Conservation (phyloP, 2,888 invertebrate species). For the Zaprionus bogoriensis region DNA sequence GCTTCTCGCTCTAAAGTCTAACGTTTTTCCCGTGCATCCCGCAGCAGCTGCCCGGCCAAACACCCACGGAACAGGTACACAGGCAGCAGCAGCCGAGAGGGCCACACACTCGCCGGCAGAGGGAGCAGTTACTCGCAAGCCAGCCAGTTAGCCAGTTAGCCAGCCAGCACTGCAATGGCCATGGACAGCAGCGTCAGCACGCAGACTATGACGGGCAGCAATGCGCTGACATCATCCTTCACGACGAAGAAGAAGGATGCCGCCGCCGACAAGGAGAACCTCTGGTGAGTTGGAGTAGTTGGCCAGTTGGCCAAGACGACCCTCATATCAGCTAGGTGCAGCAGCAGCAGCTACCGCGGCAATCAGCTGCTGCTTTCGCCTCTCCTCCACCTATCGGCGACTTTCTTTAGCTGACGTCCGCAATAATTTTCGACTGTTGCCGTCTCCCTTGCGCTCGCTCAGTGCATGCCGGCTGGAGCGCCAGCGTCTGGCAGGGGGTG, state of each 20-base stretch:
- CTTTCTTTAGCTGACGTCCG: constrained; percentile 69
- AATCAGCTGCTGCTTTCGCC: constrained; percentile 33
- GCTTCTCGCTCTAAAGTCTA: constrained; percentile 15
- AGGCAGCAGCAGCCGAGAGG: constrained; percentile 8
- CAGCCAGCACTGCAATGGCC: constrained; percentile 65
- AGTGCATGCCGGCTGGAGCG: constrained; percentile 28
- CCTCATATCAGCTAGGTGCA: no score
- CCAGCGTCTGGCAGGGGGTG: not conserved
- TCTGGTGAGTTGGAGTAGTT: constrained; percentile 71
- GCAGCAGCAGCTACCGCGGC: no score
- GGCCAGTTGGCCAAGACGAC: not conserved
- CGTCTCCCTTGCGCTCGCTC: not conserved
- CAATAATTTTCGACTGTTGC: constrained; percentile 37
- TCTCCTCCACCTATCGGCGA: constrained; percentile 34
- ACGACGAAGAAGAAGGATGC: constrained; percentile 81
- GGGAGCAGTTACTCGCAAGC: constrained; percentile 18
- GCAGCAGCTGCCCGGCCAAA: constrained; percentile 17
- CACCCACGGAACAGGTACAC: constrained; percentile 17
- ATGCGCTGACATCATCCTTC: constrained; percentile 82
- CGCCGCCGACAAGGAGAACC: constrained; percentile 79
- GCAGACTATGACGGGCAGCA: constrained; percentile 79
- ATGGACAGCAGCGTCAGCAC: constrained; percentile 78
- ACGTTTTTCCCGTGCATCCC: constrained; percentile 29
- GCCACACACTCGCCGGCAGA: constrained; percentile 24
- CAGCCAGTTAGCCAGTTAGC: no score